A percentile compares a stretch with the other conserved stretches of the same genome.
Conservation (phyloP, 2,888 invertebrate species). For the Cosmorhoe ocellata region DNA sequence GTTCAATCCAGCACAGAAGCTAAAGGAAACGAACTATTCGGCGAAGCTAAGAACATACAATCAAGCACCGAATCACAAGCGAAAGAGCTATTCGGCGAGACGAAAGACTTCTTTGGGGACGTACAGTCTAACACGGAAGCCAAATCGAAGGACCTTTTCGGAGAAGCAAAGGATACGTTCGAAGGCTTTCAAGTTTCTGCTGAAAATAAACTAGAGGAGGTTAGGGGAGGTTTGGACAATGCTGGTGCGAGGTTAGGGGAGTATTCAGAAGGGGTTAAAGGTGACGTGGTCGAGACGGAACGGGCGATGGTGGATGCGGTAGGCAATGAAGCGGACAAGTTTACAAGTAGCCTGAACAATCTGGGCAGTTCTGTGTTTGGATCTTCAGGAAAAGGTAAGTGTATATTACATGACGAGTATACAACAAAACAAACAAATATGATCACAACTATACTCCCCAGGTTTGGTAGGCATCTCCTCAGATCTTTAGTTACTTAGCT, state of each 20-base stretch:
- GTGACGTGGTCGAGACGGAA: constrained; percentile 46
- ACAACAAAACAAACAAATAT: too few relatives aligned
- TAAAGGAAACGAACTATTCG: constrained; percentile 61
- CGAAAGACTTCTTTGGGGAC: constrained; percentile 56
- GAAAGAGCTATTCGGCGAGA: constrained; percentile 50
- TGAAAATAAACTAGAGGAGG: constrained; percentile 71
- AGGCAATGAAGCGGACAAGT: constrained; percentile 64
- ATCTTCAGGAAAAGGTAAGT: constrained; percentile 74
- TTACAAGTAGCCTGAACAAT: constrained; percentile 72
- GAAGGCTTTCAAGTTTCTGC: constrained; percentile 76
- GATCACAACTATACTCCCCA: too few relatives aligned
- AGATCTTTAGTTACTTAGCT: too few relatives aligned
- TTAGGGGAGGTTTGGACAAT: constrained; percentile 57
- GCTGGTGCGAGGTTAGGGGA: constrained; percentile 56
- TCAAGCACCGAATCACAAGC: constrained; percentile 52
- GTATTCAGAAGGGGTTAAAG: constrained; percentile 43
- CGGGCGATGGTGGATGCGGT: constrained; percentile 50
- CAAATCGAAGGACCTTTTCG: constrained; percentile 65
- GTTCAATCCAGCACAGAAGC: constrained; percentile 54
- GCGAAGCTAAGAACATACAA: constrained; percentile 46
- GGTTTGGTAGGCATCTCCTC: too few relatives aligned
- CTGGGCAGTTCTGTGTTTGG: constrained; percentile 75
- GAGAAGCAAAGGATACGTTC: constrained; percentile 53
- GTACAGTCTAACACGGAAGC: constrained; percentile 55
- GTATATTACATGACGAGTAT: too few relatives aligned